Evolutionary conservation across 2,113 vertebrate genomes (phyloP), one percentile per base, ranked within the genome.

Genomic region (Aleadryas rufinucha): DNA sequence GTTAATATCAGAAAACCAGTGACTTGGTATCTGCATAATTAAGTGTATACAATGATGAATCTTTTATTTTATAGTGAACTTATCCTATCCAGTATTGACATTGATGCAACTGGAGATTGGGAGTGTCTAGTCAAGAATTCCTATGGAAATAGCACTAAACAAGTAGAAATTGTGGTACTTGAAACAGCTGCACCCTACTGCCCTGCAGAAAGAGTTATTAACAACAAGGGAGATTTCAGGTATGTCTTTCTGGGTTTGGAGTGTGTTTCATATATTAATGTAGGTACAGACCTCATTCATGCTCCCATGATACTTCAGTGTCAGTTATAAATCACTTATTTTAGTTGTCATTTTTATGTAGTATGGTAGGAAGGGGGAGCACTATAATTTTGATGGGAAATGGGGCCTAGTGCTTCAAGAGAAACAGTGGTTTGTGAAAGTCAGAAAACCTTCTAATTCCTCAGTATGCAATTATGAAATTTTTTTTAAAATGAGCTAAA

Each of bases 181-280:
- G 99, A 99, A 97, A 99, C 97, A 2, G 98, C 98, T 47, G 98
- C 98, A 14, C 97, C 98, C 14, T 99, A 99, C 97, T 99, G 99
- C 91, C 98, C 98, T 39, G 97, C 98, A 63, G 99, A 99, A 95
- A 98, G 98, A 97, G 96, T 99, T 92, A 98, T 97, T 96, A 99
- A 98, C 97, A 99, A 99, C 98, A 99, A 99, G 94, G 99, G 99
- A 50, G 98, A 99, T 82, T 99, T 99, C 98, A 99, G 99, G 99
- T 99, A 98, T 91, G 97, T 84, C 44, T 86, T 84, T n/a, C 16
- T 93, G 21, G 12, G 11, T 91, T 91, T 68, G 41, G 26, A 72
- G 24, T 71, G 7, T 78, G 27, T 85, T 95, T 86, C 49, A 17
- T 77, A 2, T 59, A 41, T 61, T 77, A 26, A 20, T 87, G 33